A percentile compares a stretch with the other conserved stretches of the same genome.
phyloP scores from a whole-genome alignment of 2,888 invertebrate species.

The Papilio gigon region DNA sequence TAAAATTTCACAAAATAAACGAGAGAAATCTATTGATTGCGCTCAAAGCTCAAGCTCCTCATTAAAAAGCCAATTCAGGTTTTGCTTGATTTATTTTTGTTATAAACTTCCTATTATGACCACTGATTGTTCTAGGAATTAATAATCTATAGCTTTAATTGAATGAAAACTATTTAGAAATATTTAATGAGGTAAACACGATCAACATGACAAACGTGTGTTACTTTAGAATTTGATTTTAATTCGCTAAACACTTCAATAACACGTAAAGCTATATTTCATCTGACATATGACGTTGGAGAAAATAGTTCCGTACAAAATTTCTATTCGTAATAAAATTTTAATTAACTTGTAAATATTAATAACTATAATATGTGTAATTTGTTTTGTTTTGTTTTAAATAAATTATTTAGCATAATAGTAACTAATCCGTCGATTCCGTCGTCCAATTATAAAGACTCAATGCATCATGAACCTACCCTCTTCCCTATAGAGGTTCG shows the following conservation, averaged over 20 bases:
- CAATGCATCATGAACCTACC: too few relatives aligned
- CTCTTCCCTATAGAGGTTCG: too few relatives aligned
- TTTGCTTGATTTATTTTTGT: constrained; percentile 15
- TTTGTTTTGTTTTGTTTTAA: not conserved
- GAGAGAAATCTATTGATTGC: constrained; percentile 12
- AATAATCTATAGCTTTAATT: not conserved
- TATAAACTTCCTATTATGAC: constrained; percentile 16
- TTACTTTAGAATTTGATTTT: not conserved
- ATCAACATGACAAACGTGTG: too few relatives aligned
- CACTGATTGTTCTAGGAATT: not conserved
- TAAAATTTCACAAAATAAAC: constrained; percentile 21
- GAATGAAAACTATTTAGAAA: not conserved
- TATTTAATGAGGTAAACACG: too few relatives aligned
- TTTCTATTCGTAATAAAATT: not conserved
- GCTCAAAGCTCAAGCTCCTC: not conserved
- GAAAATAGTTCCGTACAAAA: not conserved
- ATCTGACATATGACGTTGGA: not conserved
- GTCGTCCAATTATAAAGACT: too few relatives aligned
- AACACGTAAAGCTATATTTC: not conserved
- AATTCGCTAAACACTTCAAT: not conserved
- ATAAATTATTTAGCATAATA: not conserved
- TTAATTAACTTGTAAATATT: not conserved
- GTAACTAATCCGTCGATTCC: too few relatives aligned
- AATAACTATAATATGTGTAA: not conserved
- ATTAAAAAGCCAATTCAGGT: constrained; percentile 27